These are phyloP conservation scores for Drosophila yooni DNA, from an alignment of 2,888 invertebrate species.

Conservation along the genomic window DNA sequence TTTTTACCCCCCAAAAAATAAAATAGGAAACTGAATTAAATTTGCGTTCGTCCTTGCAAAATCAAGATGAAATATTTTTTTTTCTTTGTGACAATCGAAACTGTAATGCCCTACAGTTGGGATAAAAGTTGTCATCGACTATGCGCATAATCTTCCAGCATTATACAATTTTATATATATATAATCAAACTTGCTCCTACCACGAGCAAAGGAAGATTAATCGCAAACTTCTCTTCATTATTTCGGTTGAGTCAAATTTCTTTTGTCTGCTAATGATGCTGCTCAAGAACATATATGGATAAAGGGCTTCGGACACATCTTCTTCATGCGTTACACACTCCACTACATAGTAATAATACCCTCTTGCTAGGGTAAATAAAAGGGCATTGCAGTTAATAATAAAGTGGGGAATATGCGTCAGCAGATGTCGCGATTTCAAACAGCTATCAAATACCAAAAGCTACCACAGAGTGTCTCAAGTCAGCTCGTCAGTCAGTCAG, in stretches of 20 bases:
- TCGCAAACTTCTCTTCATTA: not conserved
- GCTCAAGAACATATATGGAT: not conserved
- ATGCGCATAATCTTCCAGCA: not conserved
- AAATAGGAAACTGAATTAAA: slow-evolving; percentile 57
- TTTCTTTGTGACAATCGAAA: not conserved
- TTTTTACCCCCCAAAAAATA: slow-evolving; percentile 32
- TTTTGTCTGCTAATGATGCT: not conserved
- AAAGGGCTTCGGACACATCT: no score
- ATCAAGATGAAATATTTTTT: not conserved
- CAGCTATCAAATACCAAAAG: slow-evolving; percentile 75
- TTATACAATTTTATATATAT: not conserved
- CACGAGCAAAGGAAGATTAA: not conserved
- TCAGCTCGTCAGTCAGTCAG: slow-evolving; percentile 35
- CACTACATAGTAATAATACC: not conserved
- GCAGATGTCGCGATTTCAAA: slow-evolving; percentile 72
- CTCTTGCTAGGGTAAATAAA: slow-evolving; percentile 12
- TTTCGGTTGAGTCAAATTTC: no score
- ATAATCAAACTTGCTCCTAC: not conserved
- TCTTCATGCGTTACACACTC: not conserved
- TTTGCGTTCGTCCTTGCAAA: slow-evolving; percentile 37
- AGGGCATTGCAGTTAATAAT: slow-evolving; percentile 62
- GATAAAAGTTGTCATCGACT: not conserved
- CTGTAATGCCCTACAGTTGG: slow-evolving; percentile 3
- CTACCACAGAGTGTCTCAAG: slow-evolving; percentile 28
- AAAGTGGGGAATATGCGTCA: slow-evolving; percentile 73